Evolutionary conservation across 2,888 invertebrate genomes (phyloP).

Genomic region (Ophion ventricosus): DNA sequence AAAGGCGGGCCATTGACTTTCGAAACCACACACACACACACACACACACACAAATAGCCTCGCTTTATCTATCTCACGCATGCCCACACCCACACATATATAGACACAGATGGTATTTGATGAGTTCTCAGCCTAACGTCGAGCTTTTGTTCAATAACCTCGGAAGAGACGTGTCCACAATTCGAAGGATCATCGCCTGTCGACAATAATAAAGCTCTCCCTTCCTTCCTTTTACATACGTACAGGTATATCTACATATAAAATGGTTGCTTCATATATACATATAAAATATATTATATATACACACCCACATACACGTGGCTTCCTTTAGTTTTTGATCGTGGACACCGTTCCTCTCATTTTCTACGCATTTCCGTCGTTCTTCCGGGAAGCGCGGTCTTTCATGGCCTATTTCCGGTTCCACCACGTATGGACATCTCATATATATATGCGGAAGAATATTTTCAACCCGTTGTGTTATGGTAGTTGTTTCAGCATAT

Average conservation of each 20-base stretch:
- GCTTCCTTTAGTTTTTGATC: background rate
- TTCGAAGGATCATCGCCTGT: slow-evolving; percentile 62
- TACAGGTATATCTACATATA: slow-evolving; percentile 24
- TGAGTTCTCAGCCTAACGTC: slow-evolving; percentile 59
- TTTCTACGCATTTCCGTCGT: slow-evolving; percentile 5
- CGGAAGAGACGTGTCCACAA: slow-evolving; percentile 25
- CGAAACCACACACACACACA: slow-evolving; percentile 2
- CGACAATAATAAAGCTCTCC: slow-evolving; percentile 58
- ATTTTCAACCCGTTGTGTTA: no score
- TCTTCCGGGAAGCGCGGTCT: background rate
- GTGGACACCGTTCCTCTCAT: background rate
- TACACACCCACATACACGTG: background rate
- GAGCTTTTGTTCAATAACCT: slow-evolving; percentile 50
- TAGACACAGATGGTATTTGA: slow-evolving; percentile 1
- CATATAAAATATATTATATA: background rate
- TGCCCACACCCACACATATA: background rate
- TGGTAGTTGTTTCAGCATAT: no score
- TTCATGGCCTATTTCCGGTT: background rate
- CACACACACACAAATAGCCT: background rate
- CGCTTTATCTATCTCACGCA: background rate
- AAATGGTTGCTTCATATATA: background rate
- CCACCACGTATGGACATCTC: background rate
- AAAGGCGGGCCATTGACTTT: slow-evolving; percentile 49
- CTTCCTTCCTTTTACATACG: slow-evolving; percentile 13
- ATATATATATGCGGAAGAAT: background rate